Conservation (phyloP, 2,113 vertebrate species). For the Micronycteris hirsuta region DNA sequence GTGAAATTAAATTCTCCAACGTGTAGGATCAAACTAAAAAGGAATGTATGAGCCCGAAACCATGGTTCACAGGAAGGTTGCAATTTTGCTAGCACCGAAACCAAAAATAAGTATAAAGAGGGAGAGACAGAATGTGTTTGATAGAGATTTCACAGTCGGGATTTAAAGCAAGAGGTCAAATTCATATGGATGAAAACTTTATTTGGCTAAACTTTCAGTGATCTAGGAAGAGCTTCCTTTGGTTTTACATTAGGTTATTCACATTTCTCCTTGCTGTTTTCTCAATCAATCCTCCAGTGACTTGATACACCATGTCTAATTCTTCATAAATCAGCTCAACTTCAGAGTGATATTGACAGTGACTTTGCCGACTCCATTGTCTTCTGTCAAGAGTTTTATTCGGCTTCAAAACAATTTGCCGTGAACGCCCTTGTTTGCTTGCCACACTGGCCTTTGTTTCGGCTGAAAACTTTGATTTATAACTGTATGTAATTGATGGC, state of each 20-base stretch:
- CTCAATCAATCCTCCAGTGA: slow-evolving; percentile 75
- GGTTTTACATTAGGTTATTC: slow-evolving; percentile 40
- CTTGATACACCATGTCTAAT: slow-evolving; percentile 83
- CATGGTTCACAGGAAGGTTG: background rate
- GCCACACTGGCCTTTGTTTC: slow-evolving; percentile 84
- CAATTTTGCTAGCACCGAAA: background rate
- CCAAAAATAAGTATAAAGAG: background rate
- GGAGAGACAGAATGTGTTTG: background rate
- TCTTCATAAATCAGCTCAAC: slow-evolving; percentile 84
- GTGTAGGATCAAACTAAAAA: slow-evolving; percentile 60
- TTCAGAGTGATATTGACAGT: slow-evolving; percentile 82
- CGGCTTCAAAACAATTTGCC: slow-evolving; percentile 83
- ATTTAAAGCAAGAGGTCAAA: slow-evolving; percentile 65
- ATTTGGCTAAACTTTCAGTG: slow-evolving; percentile 66
- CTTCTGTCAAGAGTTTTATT: slow-evolving; percentile 82
- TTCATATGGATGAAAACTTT: slow-evolving; percentile 48
- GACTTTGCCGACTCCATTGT: slow-evolving; percentile 82
- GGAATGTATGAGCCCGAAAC: background rate
- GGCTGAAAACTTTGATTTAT: slow-evolving; percentile 88
- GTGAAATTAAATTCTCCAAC: slow-evolving; percentile 63
- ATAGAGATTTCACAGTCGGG: slow-evolving; percentile 50
- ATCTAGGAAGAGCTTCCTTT: slow-evolving; percentile 46
- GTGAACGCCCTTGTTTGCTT: slow-evolving; percentile 85
- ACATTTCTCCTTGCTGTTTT: slow-evolving; percentile 70
- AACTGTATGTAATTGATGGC: slow-evolving; percentile 86